Conservation (phyloP, 2,113 vertebrate genomes). For the Indicator indicator region DNA sequence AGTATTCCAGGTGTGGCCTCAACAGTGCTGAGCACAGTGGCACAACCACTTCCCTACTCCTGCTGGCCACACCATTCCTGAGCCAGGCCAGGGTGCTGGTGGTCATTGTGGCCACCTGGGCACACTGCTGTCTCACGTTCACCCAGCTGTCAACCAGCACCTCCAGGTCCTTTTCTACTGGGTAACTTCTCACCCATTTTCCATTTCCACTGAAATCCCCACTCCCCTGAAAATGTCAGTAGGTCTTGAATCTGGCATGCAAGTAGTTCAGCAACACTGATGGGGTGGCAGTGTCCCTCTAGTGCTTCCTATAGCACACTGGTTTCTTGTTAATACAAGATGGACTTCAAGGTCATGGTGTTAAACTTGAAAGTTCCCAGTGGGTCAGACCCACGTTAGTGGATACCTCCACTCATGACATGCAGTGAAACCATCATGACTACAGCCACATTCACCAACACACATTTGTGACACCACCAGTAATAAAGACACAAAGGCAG, state of each 20-base stretch:
- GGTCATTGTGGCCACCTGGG: not conserved
- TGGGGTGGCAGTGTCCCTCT: not conserved
- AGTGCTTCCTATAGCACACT: fast-evolving
- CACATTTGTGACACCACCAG: not conserved
- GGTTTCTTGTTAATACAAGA: not conserved
- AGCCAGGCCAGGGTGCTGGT: too few species aligned
- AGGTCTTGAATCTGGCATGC: not conserved
- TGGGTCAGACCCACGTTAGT: not conserved
- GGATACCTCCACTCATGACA: not conserved
- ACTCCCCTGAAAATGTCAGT: not conserved
- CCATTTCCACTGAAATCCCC: not conserved
- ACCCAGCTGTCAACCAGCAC: not conserved
- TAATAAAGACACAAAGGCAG: not conserved
- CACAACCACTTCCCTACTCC: too few species aligned
- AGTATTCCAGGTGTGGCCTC: too few species aligned
- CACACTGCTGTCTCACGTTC: not conserved
- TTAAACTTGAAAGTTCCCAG: not conserved
- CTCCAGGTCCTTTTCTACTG: too few species aligned
- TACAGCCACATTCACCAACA: not conserved
- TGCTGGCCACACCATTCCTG: too few species aligned
- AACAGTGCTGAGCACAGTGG: too few species aligned
- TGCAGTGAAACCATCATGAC: not conserved
- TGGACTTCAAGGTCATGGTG: conserved; percentile 34
- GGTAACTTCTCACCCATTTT: too few species aligned
- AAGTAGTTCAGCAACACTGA: not conserved